phyloP scores from a whole-genome alignment of 2,888 invertebrate genomes.

The Platerodrilus igneus region DNA sequence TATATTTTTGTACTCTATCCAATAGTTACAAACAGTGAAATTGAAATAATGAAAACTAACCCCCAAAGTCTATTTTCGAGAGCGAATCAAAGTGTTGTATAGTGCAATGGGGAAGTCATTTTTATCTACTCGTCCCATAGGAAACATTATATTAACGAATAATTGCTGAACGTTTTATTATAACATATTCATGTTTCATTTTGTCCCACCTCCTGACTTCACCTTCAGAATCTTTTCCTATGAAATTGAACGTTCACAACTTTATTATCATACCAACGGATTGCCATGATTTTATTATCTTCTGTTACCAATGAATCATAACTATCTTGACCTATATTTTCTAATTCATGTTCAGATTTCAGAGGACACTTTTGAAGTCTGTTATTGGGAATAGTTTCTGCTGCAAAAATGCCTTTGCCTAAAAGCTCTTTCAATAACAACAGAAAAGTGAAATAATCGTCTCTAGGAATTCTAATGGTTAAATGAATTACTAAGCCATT shows the following conservation, averaged over 20 bases:
- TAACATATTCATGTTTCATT: constrained; percentile 4
- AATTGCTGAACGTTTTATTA: constrained; percentile 11
- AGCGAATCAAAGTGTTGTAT: too few relatives aligned
- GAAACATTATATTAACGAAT: constrained; percentile 10
- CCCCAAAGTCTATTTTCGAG: constrained; percentile 9
- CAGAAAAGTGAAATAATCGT: constrained; percentile 12
- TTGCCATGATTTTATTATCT: constrained; percentile 10
- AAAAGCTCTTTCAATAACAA: too few relatives aligned
- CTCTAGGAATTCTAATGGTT: constrained; percentile 12
- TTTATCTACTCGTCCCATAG: constrained; percentile 13
- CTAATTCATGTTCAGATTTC: constrained; percentile 6
- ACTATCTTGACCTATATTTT: constrained; percentile 6
- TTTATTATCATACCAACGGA: constrained; percentile 14
- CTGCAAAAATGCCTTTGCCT: too few relatives aligned
- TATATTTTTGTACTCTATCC: constrained; percentile 3
- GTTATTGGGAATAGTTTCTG: too few relatives aligned
- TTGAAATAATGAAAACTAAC: constrained; percentile 11
- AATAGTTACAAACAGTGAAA: constrained; percentile 6
- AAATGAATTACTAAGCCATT: constrained; percentile 12
- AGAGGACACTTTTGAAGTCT: constrained; percentile 6
- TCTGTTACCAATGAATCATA: constrained; percentile 1
- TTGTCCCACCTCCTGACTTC: constrained; percentile 8
- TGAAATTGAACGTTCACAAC: constrained; percentile 7
- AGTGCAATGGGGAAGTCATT: too few relatives aligned
- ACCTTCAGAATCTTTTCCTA: constrained; percentile 5